phyloP scores from a whole-genome alignment of 2,888 invertebrate species.

The Leptopterna dolabrata region DNA sequence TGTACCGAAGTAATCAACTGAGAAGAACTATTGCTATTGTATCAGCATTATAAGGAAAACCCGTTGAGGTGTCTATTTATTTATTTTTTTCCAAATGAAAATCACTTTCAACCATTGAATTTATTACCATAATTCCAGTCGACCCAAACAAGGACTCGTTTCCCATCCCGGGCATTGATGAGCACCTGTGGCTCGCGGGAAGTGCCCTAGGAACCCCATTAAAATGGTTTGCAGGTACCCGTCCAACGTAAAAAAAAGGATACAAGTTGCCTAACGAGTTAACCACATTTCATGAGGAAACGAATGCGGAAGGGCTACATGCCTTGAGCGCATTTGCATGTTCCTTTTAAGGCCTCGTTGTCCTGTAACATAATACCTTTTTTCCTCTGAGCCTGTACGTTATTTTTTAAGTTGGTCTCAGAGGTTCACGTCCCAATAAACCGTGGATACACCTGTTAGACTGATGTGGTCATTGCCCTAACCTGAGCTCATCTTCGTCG shows the following conservation, averaged over 20 bases:
- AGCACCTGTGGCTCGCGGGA: not conserved
- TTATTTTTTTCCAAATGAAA: not conserved
- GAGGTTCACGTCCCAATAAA: not conserved
- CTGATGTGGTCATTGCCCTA: not conserved
- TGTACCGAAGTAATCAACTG: no score
- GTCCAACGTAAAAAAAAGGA: not conserved
- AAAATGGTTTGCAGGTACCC: not conserved
- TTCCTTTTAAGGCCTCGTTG: not conserved
- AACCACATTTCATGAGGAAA: constrained; percentile 8
- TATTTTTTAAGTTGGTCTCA: not conserved
- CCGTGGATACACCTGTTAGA: not conserved
- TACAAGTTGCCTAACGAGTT: constrained; percentile 7
- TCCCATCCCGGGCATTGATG: not conserved
- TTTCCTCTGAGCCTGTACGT: not conserved
- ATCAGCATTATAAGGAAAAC: no score
- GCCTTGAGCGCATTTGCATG: not conserved
- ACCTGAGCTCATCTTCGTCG: no score
- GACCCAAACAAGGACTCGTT: not conserved
- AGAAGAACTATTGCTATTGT: no score
- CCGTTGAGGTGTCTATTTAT: not conserved
- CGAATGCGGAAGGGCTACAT: not conserved
- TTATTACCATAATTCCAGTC: not conserved
- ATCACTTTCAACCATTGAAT: not conserved
- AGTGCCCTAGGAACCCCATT: not conserved
- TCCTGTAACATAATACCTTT: not conserved